Evolutionary conservation across 2,113 vertebrate genomes (phyloP).

Genomic region (Psittacula cyanocephala): DNA sequence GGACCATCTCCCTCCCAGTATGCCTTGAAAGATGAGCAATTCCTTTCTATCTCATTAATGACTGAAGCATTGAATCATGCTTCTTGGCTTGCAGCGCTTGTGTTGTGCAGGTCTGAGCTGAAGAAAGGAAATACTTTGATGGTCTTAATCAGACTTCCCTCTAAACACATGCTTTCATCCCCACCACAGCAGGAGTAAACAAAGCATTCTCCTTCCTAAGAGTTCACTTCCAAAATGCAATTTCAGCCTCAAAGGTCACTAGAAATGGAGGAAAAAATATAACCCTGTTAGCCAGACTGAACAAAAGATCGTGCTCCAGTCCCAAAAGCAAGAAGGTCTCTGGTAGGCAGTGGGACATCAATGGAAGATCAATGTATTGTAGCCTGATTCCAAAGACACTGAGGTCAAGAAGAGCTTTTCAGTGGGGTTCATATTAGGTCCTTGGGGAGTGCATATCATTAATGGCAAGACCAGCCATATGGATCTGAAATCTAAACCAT

Average conservation of each 20-base stretch:
- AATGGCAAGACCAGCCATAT: neutral
- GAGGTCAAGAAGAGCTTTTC: neutral
- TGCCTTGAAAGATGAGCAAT: neutral
- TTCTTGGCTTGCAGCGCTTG: neutral
- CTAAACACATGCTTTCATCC: neutral
- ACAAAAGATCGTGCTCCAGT: neutral
- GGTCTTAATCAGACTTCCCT: conserved; percentile 46
- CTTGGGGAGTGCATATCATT: neutral
- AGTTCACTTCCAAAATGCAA: neutral
- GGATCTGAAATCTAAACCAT: neutral
- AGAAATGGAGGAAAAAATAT: neutral
- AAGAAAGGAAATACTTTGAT: conserved; percentile 23
- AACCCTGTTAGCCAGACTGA: neutral
- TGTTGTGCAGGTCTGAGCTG: neutral
- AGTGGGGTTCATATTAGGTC: neutral
- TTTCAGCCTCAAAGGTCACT: neutral
- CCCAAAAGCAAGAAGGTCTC: neutral
- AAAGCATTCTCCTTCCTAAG: neutral
- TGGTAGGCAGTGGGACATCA: neutral
- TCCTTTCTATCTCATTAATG: neutral
- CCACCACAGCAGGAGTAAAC: accelerated
- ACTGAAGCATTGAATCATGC: neutral
- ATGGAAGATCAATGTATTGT: neutral
- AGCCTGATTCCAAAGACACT: neutral
- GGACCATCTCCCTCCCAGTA: neutral